Conservation (phyloP, 2,113 vertebrate genomes). For the Upupa epops region DNA sequence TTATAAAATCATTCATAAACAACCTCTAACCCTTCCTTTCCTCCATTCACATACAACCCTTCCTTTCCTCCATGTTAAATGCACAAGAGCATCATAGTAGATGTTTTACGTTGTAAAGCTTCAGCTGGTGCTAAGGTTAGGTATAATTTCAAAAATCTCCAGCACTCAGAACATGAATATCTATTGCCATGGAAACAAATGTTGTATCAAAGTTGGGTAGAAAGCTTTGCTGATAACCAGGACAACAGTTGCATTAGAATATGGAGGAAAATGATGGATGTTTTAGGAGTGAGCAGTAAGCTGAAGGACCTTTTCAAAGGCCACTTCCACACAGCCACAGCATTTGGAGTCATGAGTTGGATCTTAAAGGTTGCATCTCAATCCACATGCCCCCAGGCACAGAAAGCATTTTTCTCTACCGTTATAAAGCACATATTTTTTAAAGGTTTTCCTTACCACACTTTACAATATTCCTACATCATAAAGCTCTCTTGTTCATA, state of each 20-base stretch:
- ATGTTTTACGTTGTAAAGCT: slow-evolving; percentile 28
- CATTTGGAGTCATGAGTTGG: slow-evolving; percentile 36
- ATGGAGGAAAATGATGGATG: slow-evolving; percentile 58
- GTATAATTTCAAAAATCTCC: slow-evolving; percentile 55
- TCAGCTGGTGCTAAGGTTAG: slow-evolving; percentile 16
- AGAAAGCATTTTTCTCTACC: slow-evolving; percentile 56
- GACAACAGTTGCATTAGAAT: slow-evolving; percentile 64
- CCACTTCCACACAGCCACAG: slow-evolving; percentile 28
- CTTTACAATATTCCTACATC: slow-evolving; percentile 73
- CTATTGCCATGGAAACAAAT: slow-evolving; percentile 75
- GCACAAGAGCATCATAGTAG: not conserved
- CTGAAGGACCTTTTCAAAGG: slow-evolving; percentile 18
- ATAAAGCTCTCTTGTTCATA: slow-evolving; percentile 78
- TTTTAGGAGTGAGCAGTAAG: slow-evolving; percentile 26
- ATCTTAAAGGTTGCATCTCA: slow-evolving; percentile 24
- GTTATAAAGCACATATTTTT: slow-evolving; percentile 70
- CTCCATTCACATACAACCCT: not conserved
- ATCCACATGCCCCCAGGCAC: not conserved
- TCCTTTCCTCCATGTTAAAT: slow-evolving; percentile 10
- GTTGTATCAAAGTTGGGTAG: slow-evolving; percentile 65
- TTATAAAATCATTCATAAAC: not conserved
- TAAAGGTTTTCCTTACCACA: slow-evolving; percentile 72
- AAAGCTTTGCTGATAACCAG: slow-evolving; percentile 65
- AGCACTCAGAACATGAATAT: slow-evolving; percentile 44
- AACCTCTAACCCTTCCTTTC: too few relatives aligned